Conservation (phyloP, 1,140 invertebrate species). For the Sesamia nonagrioides region DNA sequence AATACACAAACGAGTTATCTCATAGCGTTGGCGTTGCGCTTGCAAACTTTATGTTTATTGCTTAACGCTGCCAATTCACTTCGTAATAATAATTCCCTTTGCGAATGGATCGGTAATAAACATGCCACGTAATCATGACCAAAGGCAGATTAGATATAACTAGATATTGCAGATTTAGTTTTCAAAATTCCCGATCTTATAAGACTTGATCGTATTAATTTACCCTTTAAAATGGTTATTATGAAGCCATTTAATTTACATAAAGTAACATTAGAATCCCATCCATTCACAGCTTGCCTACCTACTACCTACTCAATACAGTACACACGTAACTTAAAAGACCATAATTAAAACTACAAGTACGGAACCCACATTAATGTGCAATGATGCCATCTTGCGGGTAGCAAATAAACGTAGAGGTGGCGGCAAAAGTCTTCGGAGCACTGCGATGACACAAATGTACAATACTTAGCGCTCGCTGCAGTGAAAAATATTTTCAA, state of each 20-base stretch:
- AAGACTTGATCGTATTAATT: no score
- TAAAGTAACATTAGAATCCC: no score
- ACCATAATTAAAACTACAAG: slow-evolving; percentile 30
- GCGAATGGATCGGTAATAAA: not conserved
- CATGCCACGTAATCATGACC: not conserved
- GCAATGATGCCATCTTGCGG: slow-evolving; percentile 27
- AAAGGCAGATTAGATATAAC: not conserved
- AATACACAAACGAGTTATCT: slow-evolving; percentile 3
- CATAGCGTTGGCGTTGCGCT: slow-evolving; percentile 8
- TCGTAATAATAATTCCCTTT: not conserved
- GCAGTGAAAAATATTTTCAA: slow-evolving; percentile 36
- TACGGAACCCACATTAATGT: slow-evolving; percentile 23
- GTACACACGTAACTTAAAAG: not conserved
- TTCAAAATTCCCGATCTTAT: not conserved
- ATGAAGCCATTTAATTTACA: no score
- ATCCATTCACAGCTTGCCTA: not conserved
- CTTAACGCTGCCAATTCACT: slow-evolving; percentile 8
- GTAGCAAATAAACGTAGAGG: slow-evolving; percentile 22
- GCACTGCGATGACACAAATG: slow-evolving; percentile 28
- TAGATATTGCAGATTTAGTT: not conserved
- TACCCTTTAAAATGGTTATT: no score
- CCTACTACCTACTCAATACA: not conserved
- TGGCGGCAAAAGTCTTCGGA: slow-evolving; percentile 21
- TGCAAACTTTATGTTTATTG: slow-evolving; percentile 19
- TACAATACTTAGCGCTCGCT: slow-evolving; percentile 18